phyloP scores from a whole-genome alignment of 1,140 invertebrate genomes.

The Aphis craccivora region DNA sequence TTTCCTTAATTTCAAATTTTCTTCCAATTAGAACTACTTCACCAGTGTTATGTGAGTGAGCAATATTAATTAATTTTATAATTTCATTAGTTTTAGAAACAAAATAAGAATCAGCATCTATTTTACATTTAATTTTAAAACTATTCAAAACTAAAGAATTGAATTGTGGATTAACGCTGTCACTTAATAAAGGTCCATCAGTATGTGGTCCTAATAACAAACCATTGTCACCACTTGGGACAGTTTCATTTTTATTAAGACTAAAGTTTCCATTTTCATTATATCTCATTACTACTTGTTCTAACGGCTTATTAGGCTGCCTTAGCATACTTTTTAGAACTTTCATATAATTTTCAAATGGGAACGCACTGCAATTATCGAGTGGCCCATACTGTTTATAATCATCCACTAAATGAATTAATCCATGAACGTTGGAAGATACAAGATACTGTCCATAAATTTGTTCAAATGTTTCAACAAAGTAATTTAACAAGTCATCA shows the following conservation, averaged over 20 bases:
- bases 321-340: not conserved
- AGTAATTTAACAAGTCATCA: too few species aligned
- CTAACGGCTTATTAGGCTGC: not conserved
- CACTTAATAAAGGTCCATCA: not conserved
- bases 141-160: not conserved
- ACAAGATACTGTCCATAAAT: too few species aligned
- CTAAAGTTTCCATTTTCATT: not conserved
- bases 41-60: not conserved
- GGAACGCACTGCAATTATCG: too few species aligned
- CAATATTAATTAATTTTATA: slow-evolving; percentile 17
- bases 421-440: too few species aligned
- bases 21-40: not conserved
- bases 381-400: too few species aligned
- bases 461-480: too few species aligned
- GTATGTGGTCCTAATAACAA: not conserved
- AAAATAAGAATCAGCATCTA: not conserved
- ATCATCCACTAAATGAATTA: too few species aligned
- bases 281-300: slow-evolving; percentile 14
- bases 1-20: not conserved
- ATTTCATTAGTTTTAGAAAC: not conserved
- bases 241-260: not conserved
- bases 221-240: not conserved
- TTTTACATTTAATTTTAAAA: not conserved
- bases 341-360: too few species aligned
- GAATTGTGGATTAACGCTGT: not conserved